Evolutionary conservation across 2,797 vertebrate species (phyloP), one percentile per base, ranked within the genome.

Genomic region (Ptychobarbus kaznakovi): DNA sequence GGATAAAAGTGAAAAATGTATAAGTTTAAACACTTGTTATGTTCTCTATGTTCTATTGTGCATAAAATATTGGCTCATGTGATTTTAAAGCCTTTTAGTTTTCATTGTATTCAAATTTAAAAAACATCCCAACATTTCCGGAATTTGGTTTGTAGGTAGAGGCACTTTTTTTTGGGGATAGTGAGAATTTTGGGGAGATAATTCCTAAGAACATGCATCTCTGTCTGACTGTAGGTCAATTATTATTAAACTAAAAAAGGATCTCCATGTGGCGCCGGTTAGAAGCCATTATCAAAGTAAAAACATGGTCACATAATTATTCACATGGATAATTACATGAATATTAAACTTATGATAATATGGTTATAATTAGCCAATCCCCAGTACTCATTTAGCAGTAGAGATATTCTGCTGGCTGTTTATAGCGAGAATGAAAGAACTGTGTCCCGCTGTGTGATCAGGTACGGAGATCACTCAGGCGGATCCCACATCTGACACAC

Each of bases 331-430:
- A 86, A 86, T 86, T 83, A 79, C 80, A 86, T 44, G 40, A 83
- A 83, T 79, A 83, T 86, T 83, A 86, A 78, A 86, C 66, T 49
- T 72, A 83, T 70, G 74, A 86, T 83, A 83, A 83, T 65, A 53
- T 11, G 18, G 56, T 35, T 83, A 73, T 86, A 86, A 86, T 86
- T 82, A 78, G 72, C 74, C 63, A 83, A 72, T 82, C 44, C 80
- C 72, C 74, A 79, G 58, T 63, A 42, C 74, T 86, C 68, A 83
- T 65, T 86, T 78, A 66, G 38, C 66, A 77, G 44, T 32, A 65
- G 35, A 58, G 53, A 28, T 77, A 79, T 73, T 65, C 72, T 63
- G 63, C 35, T 49, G 72, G 32, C 72, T 76, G 58, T 76, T 76
- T 65, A 53, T 65, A 49, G 56, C 49, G 13, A 11, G 42, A 75